Evolutionary conservation across 2,113 vertebrate species (phyloP).

Genomic region (Bettongia penicillata): DNA sequence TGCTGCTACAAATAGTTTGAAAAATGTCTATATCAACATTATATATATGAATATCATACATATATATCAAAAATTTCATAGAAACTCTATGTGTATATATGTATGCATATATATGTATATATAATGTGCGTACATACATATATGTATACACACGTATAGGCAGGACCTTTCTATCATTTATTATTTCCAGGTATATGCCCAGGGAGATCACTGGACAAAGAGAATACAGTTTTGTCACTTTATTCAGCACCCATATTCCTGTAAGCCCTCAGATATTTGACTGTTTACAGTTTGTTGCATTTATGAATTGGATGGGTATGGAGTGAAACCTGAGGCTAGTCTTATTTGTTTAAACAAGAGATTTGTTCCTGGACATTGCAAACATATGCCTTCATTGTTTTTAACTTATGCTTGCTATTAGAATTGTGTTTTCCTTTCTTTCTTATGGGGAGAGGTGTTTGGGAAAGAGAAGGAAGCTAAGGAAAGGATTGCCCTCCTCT

Average conservation of each 20-base stretch:
- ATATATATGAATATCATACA: too few species aligned
- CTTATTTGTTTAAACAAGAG: background rate
- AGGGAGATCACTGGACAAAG: too few species aligned
- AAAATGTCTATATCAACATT: background rate
- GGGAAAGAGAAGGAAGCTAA: background rate
- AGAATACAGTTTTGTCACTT: background rate
- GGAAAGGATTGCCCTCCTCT: background rate
- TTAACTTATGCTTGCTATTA: background rate
- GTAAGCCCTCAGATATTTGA: background rate
- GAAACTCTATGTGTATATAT: too few species aligned
- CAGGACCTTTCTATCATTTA: background rate
- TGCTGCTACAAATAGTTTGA: background rate
- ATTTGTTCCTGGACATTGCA: background rate
- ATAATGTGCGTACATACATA: background rate
- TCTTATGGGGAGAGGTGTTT: background rate
- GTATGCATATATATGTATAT: background rate
- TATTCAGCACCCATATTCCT: background rate
- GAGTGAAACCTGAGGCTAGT: background rate
- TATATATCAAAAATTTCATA: background rate
- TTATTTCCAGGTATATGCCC: background rate
- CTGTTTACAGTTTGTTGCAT: background rate
- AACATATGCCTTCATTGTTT: background rate
- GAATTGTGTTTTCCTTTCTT: background rate
- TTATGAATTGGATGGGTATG: background rate
- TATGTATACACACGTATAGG: background rate